phyloP scores from a whole-genome alignment of 92 coral and sea anemone genomes.

The Umimayanthus chanpuru region DNA sequence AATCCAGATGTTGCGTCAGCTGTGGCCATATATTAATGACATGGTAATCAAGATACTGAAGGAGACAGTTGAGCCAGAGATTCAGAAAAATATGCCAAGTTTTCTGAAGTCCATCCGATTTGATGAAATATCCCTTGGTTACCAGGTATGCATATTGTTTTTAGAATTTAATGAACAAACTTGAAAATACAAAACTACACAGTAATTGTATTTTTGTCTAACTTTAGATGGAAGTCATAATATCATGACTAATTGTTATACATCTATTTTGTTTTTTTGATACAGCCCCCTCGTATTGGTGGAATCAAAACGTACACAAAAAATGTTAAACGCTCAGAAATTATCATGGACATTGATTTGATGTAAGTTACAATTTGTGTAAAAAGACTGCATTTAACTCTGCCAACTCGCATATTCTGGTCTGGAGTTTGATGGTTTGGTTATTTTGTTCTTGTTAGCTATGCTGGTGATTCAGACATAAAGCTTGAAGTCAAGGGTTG shows the following conservation, averaged over 20 bases:
- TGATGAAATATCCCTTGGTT: constrained; percentile 89
- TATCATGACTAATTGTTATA: not conserved
- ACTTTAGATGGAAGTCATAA: not conserved
- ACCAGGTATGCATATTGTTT: constrained; percentile 62
- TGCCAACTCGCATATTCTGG: not conserved
- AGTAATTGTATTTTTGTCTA: too few species aligned
- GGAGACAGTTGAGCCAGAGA: constrained; percentile 95
- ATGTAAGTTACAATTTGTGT: constrained; percentile 66
- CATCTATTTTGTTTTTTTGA: not conserved
- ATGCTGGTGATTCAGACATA: constrained; percentile 97
- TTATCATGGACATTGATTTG: constrained; percentile 95
- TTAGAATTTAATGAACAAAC: too few species aligned
- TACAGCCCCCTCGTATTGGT: constrained; percentile 98
- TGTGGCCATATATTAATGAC: constrained; percentile 98
- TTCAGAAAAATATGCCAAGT: constrained; percentile 95
- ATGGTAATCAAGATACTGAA: constrained; percentile 95
- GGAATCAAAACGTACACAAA: constrained; percentile 95
- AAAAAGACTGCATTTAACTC: too few species aligned
- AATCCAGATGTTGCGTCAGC: constrained; percentile 84
- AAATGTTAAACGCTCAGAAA: constrained; percentile 96
- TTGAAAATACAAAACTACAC: too few species aligned
- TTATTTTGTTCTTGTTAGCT: constrained; percentile 41
- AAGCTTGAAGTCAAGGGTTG: constrained; percentile 84
- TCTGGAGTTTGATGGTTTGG: not conserved
- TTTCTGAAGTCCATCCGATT: constrained; percentile 92